These are phyloP conservation scores for Diarsia brunnea DNA, from an alignment of 2,888 invertebrate genomes.

Conservation along the genomic window DNA sequence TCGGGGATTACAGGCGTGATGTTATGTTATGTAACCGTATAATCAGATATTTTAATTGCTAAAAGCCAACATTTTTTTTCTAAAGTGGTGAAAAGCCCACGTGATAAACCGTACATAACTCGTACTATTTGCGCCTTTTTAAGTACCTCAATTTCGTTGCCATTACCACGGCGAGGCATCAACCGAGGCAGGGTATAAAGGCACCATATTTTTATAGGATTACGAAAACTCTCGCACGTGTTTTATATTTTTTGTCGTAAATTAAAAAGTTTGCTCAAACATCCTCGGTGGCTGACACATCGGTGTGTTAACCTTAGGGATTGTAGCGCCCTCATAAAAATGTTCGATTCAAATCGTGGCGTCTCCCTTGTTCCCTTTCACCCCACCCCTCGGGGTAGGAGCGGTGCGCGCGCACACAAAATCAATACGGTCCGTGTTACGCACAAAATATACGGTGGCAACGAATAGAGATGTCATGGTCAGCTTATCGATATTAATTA, in stretches of 20 bases:
- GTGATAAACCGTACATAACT: conserved; percentile 46
- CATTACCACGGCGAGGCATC: conserved; percentile 48
- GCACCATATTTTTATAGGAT: conserved; percentile 61
- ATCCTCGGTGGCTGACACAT: conserved; percentile 77
- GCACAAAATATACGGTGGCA: conserved; percentile 85
- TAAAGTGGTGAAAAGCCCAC: conserved; percentile 27
- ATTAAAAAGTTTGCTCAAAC: conserved; percentile 71
- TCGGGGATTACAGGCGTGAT: too few relatives aligned
- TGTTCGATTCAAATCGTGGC: conserved; percentile 88
- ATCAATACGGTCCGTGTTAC: conserved; percentile 88
- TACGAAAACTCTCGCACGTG: conserved; percentile 53
- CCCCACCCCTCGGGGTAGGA: conserved; percentile 72
- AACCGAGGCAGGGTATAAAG: conserved; percentile 12
- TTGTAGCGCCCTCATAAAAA: conserved; percentile 86
- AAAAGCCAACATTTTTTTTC: conserved; percentile 3
- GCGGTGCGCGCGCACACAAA: conserved; percentile 88
- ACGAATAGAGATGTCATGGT: conserved; percentile 85
- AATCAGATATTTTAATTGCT: conserved; percentile 39
- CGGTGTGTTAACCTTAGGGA: conserved; percentile 86
- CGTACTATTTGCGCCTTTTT: conserved; percentile 51
- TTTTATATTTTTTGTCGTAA: conserved; percentile 61
- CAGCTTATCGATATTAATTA: conserved; percentile 79
- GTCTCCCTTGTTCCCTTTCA: conserved; percentile 84
- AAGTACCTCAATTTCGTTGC: conserved; percentile 53
- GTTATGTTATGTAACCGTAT: neutral